Evolutionary conservation across 30 jellyfish, hydroid and myxozoan species (phyloP), one percentile per base, ranked within the genome.

Genomic region (Sanderia malayensis): DNA sequence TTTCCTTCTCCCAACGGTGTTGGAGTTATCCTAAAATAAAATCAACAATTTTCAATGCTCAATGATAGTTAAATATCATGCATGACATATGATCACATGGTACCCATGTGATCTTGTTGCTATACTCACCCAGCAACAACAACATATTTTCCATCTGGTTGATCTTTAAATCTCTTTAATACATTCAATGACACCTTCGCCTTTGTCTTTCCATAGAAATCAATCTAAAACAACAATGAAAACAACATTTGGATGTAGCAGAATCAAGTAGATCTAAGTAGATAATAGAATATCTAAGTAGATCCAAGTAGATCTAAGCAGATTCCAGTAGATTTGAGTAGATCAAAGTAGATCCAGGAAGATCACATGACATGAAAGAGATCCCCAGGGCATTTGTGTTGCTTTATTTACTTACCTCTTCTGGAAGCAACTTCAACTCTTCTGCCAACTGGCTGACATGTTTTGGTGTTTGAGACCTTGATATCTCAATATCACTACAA

Each of bases 1-100:
- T 90, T 90, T 18, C 98, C 98, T 70, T 90, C 98, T 13, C 98
- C 98, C 30, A 83, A 85, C 1, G 98, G 98, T 1, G 98, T 90
- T 17, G 98, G 98, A 0, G 98, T 89, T 24, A 89, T 89, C 34
- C 97, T 89, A 55, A 3, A 58, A 55, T 30, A 31, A 52, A 33
- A 0, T 53, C 2, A 46, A 4, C 19, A 53, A 57, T 57, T n/a
- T n/a, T n/a, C n/a, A n/a, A n/a, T n/a, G n/a, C n/a, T n/a, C n/a
- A n/a, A n/a, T n/a, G n/a, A n/a, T n/a, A n/a, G n/a, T n/a, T n/a
- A n/a, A n/a, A n/a, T n/a, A n/a, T n/a, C n/a, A n/a, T n/a, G n/a
- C n/a, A n/a, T n/a, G n/a, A n/a, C n/a, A n/a, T n/a, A n/a, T n/a
- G n/a, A n/a, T n/a, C n/a, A n/a, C n/a, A n/a, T n/a, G n/a, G n/a